Conservation (phyloP, 2,888 invertebrate genomes). For the Auanema freiburgensis region DNA sequence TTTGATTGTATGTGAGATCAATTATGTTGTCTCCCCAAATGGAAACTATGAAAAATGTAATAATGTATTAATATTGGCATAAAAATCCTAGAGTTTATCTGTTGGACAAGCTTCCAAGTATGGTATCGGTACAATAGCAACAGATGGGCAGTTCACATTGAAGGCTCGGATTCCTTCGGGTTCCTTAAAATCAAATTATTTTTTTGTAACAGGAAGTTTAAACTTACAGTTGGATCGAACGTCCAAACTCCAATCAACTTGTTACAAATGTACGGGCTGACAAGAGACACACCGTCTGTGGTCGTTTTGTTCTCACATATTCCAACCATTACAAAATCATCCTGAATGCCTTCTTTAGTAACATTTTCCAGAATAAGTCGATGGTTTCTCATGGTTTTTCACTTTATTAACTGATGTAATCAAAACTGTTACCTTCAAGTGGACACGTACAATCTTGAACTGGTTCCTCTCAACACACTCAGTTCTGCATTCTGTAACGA, state of each 20-base stretch:
- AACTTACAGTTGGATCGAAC: constrained; percentile 19
- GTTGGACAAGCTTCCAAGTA: not conserved
- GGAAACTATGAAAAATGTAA: not conserved
- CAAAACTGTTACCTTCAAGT: constrained; percentile 29
- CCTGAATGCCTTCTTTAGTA: constrained; percentile 10
- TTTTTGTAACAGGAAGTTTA: not conserved
- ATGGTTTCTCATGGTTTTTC: not conserved
- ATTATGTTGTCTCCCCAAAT: no score
- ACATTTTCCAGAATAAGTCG: not conserved
- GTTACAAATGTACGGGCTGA: constrained; percentile 46
- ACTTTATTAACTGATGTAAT: not conserved
- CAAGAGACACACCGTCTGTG: constrained; percentile 23
- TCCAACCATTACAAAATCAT: constrained; percentile 41
- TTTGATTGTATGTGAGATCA: no score
- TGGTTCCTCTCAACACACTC: constrained; percentile 47
- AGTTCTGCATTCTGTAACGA: constrained; percentile 41
- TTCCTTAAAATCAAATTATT: constrained; percentile 34
- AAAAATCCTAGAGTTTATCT: not conserved
- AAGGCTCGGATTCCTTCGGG: constrained; percentile 47
- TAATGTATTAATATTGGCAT: constrained; percentile 3
- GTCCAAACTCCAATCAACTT: constrained; percentile 44
- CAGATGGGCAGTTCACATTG: constrained; percentile 35
- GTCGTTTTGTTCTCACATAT: constrained; percentile 25
- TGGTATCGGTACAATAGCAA: not conserved
- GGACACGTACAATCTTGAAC: constrained; percentile 46